These are phyloP conservation scores for Pteromalus puparum DNA, from an alignment of 1,140 invertebrate species.

Conservation along the genomic window DNA sequence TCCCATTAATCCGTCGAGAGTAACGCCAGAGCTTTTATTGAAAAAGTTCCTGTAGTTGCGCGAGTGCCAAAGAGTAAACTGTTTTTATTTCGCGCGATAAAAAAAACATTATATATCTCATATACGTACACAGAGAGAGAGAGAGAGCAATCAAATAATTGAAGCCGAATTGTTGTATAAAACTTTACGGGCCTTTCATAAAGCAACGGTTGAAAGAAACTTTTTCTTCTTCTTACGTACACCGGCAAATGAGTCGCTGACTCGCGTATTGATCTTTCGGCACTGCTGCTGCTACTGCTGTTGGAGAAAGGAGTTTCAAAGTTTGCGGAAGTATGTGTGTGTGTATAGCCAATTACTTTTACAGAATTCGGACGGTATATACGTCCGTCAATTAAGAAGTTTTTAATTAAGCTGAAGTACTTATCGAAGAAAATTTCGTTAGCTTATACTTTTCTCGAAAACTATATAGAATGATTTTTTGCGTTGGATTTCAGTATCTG, in stretches of 20 bases:
- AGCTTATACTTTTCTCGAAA: neutral
- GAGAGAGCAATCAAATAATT: conserved; percentile 26
- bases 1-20: too few species aligned
- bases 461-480: too few species aligned
- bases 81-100: conserved; percentile 27
- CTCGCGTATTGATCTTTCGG: too few species aligned
- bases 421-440: neutral
- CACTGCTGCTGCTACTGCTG: too few species aligned
- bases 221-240: too few species aligned
- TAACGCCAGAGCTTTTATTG: neutral
- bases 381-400: neutral
- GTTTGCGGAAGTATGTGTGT: too few species aligned
- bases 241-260: too few species aligned
- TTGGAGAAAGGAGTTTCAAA: too few species aligned
- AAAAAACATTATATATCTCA: neutral
- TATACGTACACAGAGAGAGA: neutral
- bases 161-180: conserved; percentile 9
- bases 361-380: too few species aligned
- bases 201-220: neutral
- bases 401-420: neutral
- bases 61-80: neutral
- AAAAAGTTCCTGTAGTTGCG: neutral
- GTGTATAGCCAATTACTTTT: too few species aligned
- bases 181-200: neutral
- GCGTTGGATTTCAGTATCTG: too few species aligned